Conservation (phyloP, 1,140 invertebrate genomes). For the Hypothenemus hampei region DNA sequence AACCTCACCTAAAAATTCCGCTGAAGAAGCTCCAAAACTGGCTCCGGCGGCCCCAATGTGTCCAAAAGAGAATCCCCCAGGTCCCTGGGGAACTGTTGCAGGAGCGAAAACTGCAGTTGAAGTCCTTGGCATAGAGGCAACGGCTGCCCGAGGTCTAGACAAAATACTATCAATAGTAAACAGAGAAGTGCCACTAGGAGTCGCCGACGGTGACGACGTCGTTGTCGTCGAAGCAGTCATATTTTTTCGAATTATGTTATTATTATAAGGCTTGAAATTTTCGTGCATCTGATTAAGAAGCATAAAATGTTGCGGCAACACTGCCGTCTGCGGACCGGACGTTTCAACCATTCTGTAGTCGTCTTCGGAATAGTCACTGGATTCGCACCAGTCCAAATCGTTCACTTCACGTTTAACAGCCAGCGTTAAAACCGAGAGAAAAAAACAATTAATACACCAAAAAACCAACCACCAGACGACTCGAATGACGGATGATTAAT, state of each 20-base stretch:
- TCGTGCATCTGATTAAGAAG: conserved; percentile 39
- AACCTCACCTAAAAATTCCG: conserved; percentile 75
- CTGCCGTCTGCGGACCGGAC: conserved; percentile 20
- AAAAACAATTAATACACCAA: too few species aligned
- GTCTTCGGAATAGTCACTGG: conserved; percentile 39
- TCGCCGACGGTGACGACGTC: conserved; percentile 39
- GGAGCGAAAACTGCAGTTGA: conserved; percentile 13
- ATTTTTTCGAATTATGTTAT: conserved; percentile 34
- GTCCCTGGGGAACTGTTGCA: conserved; percentile 41
- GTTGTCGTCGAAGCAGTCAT: conserved; percentile 12
- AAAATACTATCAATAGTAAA: conserved; percentile 80
- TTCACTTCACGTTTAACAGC: conserved; percentile 40
- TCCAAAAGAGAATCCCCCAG: conserved; percentile 50
- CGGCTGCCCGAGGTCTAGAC: conserved; percentile 51
- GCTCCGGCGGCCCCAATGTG: conserved; percentile 55
- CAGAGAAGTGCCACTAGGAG: conserved; percentile 55
- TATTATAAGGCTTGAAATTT: conserved; percentile 42
- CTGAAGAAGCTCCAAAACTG: conserved; percentile 56
- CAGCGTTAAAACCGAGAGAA: conserved; percentile 38
- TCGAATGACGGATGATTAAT: conserved; percentile 16
- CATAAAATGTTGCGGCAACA: conserved; percentile 35
- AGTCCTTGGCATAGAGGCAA: conserved; percentile 39
- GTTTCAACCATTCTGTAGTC: conserved; percentile 44
- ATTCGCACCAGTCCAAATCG: conserved; percentile 42
- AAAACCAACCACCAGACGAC: conserved; percentile 4